These are phyloP conservation scores for Glyphotaelius pellucidus DNA, from an alignment of 2,888 invertebrate species.

Conservation along the genomic window DNA sequence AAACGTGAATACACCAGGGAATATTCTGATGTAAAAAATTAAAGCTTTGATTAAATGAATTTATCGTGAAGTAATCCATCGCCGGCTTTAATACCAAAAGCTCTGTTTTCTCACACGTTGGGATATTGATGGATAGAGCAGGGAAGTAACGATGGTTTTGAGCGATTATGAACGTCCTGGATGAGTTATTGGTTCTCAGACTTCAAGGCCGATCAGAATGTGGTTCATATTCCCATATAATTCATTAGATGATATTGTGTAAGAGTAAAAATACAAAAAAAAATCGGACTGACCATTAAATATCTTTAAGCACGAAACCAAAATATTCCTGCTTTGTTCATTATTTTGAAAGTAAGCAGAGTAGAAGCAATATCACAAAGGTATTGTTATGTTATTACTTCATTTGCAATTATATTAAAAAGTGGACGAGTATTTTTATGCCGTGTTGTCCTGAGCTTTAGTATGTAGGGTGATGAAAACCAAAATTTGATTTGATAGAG, in stretches of 20 bases:
- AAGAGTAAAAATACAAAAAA: background rate
- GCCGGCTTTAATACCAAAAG: slow-evolving; percentile 1
- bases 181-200: background rate
- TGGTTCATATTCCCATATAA: background rate
- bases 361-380: too few relatives aligned
- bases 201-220: background rate
- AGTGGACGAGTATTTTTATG: too few relatives aligned
- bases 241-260: background rate
- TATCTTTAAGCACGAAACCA: background rate
- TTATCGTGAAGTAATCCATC: slow-evolving; percentile 32
- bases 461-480: too few relatives aligned
- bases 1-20: background rate
- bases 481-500: too few relatives aligned
- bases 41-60: slow-evolving; percentile 34
- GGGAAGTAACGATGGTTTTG: slow-evolving; percentile 7
- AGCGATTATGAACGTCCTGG: background rate
- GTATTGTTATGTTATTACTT: too few relatives aligned
- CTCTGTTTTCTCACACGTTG: slow-evolving; percentile 19
- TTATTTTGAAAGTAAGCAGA: too few relatives aligned
- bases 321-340: background rate
- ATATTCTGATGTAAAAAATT: slow-evolving; percentile 32
- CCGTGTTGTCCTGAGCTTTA: too few relatives aligned
- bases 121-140: background rate
- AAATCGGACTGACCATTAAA: background rate
- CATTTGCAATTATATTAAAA: too few relatives aligned